Evolutionary conservation across 2,888 invertebrate species (phyloP), one percentile per base, ranked within the genome.

Genomic region (Ormyrus nitidulus): DNA sequence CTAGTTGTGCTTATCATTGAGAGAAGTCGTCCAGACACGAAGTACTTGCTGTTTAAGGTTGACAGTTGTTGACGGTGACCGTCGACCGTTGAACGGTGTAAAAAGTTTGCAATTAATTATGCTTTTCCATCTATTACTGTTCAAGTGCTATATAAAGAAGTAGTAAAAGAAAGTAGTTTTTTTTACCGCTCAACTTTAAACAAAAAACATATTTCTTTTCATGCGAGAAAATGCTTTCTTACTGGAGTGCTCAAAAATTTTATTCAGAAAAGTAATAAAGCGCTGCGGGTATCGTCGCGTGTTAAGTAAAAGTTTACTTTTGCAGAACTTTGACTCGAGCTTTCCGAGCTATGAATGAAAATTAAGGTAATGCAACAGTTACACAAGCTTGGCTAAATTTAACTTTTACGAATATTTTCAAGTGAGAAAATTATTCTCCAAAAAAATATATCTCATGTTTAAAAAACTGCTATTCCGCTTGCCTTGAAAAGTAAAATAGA

Each of bases 291-390:
- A 76, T 71, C 75, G 68, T 49, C 5, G 76, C 49, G 13, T 51
- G 66, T 72, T 80, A 62, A 46, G 58, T 48, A 70, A 81, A 81
- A 81, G 80, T 77, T 81, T 74, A 81, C 80, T 77, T 77, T 77
- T 65, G 54, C 70, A 5, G 70, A 81, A 77, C 73, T 81, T 81
- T 59, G 59, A 69, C 64, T 74, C 54, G 49, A 54, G 69, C 70
- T 81, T 77, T 69, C 74, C 56, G 73, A 59, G 62, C 80, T 77
- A 74, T 77, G 77, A 81, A 81, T 81, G 80, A 77, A 81, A 81
- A 81, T 81, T 81, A 81, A 81, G 73, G 77, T 74, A 77, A 81
- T 77, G 69, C 56, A 77, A 76, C 62, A 61, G 59, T 68, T 68
- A 71, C 56, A 73, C 62, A 73, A 71, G 73, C 13, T 44, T 51